Conservation (phyloP, 2,888 invertebrate species). For the Lasioglossum vierecki region DNA sequence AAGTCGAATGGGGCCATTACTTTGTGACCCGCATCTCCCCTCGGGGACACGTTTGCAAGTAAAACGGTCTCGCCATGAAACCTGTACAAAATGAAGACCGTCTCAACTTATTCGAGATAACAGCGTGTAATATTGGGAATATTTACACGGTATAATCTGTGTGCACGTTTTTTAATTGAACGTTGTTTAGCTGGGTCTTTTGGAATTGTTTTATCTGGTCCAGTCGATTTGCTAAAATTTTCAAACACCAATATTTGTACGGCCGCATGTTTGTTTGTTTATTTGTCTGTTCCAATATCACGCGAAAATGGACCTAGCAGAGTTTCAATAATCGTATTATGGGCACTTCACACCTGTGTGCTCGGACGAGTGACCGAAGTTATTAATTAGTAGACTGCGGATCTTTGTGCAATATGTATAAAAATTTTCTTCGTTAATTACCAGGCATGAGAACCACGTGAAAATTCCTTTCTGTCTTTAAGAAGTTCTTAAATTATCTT, state of each 20-base stretch:
- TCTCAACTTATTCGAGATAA: slow-evolving; percentile 9
- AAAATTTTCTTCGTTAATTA: no score
- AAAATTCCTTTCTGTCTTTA: no score
- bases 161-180: not conserved
- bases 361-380: not conserved
- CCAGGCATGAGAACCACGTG: no score
- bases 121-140: not conserved
- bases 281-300: not conserved
- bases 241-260: not conserved
- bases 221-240: not conserved
- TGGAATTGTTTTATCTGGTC: not conserved
- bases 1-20: slow-evolving; percentile 46
- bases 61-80: not conserved
- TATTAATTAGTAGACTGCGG: no score
- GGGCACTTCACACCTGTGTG: not conserved
- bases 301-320: not conserved
- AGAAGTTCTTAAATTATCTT: no score
- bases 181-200: not conserved
- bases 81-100: not conserved
- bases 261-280: not conserved
- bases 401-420: no score
- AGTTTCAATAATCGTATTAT: not conserved
- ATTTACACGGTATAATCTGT: not conserved
- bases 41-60: slow-evolving; percentile 35
- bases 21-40: slow-evolving; percentile 32